Evolutionary conservation across 2,113 vertebrate genomes (phyloP), one percentile per base, ranked within the genome.

Genomic region (Aldabrachelys gigantea): DNA sequence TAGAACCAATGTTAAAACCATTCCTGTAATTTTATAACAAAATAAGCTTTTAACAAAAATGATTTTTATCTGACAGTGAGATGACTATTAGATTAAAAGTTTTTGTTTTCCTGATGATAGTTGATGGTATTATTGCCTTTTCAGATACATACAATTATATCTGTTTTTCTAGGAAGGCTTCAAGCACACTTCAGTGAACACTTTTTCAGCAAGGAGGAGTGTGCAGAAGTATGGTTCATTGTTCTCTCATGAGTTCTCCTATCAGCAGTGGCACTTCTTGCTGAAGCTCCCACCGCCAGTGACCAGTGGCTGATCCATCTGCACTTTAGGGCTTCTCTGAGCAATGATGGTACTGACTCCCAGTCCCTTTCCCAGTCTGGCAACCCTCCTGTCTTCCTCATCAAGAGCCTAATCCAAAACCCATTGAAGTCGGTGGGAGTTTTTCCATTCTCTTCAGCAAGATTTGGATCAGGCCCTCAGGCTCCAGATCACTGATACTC

Each of bases 1-100:
- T 93, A 93, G 96, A 95, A 88, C 69, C 52, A 65, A 97, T 95
- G n/a, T 95, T 96, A 97, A 96, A 95, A 92, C 89, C 84, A 95
- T 94, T 89, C 95, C 91, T 91, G 87, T 97, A 93, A 72, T 80
- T 85, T 44, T 50, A 80, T 85, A 85, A 85, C 80, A 54, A 76
- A 91, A 29, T 47, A 78, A 47, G 44, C 65, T 19, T 76, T 76
- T 25, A 76, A 76, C 22, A 25, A 24, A 76, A 44, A 76, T 47
- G 5, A 16, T 44, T 96, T 97, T 93, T 92, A 94, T 96, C 94
- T 95, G 94, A 96, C 97, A 95, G 31, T 0, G 0, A 87, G 92
- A 95, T 95, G 57, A 89, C 96, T 95, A 86, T 97, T 95, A 38
- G 94, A 80, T 95, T 95, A 93, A 96, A 91, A 38, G 75, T 92